Evolutionary conservation across 1,140 invertebrate genomes (phyloP).

Genomic region (Chrysomallon squamiferum): DNA sequence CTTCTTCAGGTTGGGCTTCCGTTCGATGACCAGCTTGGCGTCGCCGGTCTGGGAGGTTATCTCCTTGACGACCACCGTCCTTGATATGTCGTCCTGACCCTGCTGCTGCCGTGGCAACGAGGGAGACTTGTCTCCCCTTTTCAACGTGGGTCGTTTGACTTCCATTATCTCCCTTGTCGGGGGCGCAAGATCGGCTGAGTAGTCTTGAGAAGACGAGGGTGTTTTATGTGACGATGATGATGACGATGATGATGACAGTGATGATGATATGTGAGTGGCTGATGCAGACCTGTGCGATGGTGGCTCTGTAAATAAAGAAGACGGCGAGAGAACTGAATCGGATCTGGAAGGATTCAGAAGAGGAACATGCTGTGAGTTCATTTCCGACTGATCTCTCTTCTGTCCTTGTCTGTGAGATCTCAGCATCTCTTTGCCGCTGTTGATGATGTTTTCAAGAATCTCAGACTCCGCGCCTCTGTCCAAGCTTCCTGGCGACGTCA

Average conservation of each 20-base stretch:
- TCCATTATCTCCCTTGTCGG: slow-evolving; percentile 43
- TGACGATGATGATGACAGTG: not conserved
- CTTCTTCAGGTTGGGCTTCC: slow-evolving; percentile 41
- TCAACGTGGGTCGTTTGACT: slow-evolving; percentile 25
- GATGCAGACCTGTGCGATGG: not conserved
- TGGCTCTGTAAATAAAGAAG: no score
- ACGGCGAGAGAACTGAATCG: no score
- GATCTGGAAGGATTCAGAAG: no score
- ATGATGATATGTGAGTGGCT: no score
- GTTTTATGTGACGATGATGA: no score
- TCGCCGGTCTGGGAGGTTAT: slow-evolving; percentile 24
- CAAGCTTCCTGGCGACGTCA: no score
- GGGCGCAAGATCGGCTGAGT: slow-evolving; percentile 30
- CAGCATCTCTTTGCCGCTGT: no score
- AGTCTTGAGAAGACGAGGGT: not conserved
- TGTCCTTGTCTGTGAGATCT: no score
- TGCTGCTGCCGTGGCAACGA: not conserved
- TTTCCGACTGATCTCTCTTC: no score
- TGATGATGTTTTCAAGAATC: no score
- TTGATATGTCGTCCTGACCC: slow-evolving; percentile 17
- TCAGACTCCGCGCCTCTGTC: no score
- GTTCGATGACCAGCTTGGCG: slow-evolving; percentile 43
- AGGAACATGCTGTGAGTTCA: no score
- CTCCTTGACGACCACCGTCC: slow-evolving; percentile 23
- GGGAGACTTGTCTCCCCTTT: slow-evolving; percentile 11